A percentile compares a stretch with the other conserved stretches of the same genome.
Conservation (phyloP, 2,113 vertebrate genomes). For the Tamias sibiricus region DNA sequence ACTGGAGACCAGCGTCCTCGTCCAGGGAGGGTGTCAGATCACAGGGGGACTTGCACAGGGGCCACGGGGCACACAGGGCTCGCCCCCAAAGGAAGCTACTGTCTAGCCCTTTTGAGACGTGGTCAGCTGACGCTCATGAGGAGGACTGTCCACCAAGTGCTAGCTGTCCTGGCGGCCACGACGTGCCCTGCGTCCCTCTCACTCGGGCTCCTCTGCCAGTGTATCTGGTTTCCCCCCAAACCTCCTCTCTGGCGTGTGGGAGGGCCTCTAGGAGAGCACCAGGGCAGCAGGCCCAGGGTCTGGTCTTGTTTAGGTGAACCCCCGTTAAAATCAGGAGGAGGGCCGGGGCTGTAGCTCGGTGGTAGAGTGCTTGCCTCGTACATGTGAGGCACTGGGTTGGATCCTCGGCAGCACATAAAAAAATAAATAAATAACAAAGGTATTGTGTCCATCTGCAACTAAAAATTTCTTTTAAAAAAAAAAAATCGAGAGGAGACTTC, state of each 20-base stretch:
- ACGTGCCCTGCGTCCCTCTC: too few species aligned
- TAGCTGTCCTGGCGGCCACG: too few species aligned
- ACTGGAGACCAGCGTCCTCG: slow-evolving; percentile 44
- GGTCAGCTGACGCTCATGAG: neutral
- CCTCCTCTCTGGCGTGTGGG: neutral
- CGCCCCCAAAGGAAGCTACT: neutral
- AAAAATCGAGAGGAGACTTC: neutral
- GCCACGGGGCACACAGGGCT: neutral
- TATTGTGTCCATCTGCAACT: too few species aligned
- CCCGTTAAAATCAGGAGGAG: neutral
- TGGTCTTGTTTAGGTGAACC: slow-evolving; percentile 14
- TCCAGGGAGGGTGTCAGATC: slow-evolving; percentile 34
- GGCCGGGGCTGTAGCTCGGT: too few species aligned
- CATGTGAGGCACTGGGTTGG: too few species aligned
- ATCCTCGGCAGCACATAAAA: too few species aligned
- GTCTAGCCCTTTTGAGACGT: neutral
- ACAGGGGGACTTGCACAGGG: neutral
- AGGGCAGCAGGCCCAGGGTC: neutral
- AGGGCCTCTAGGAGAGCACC: neutral
- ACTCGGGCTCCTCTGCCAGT: neutral
- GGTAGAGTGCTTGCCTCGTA: too few species aligned
- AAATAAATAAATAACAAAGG: too few species aligned
- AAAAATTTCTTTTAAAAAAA: too few species aligned
- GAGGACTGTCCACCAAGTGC: too few species aligned
- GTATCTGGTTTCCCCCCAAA: neutral